These are phyloP conservation scores for Brachionus angularis DNA, from an alignment of 1,140 invertebrate species.

Conservation along the genomic window DNA sequence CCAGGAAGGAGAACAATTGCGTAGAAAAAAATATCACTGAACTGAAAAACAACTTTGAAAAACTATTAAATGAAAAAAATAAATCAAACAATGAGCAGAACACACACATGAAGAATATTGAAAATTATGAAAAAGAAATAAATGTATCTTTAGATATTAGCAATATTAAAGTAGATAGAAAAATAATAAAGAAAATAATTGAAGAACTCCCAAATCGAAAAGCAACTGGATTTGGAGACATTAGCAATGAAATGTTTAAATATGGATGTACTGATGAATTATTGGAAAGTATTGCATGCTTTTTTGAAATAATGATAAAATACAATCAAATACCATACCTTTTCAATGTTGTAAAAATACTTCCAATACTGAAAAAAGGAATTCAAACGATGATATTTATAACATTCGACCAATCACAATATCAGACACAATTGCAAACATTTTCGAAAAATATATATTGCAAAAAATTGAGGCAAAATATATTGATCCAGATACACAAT, in stretches of 20 bases:
- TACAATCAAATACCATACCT: neutral
- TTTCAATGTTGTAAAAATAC: conserved; percentile 20
- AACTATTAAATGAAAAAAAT: conserved; percentile 3
- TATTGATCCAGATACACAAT: neutral
- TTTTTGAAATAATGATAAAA: conserved; percentile 24
- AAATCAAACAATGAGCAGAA: neutral
- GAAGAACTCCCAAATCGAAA: conserved; percentile 19
- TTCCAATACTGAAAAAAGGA: neutral
- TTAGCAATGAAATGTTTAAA: conserved; percentile 27
- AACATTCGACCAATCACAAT: conserved; percentile 18
- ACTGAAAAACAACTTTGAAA: conserved; percentile 5
- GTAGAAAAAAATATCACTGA: neutral
- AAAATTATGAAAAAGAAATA: conserved; percentile 7
- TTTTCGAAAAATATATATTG: conserved; percentile 9
- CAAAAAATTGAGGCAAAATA: neutral
- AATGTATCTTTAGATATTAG: neutral
- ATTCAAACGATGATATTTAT: neutral
- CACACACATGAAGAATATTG: neutral
- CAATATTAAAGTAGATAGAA: neutral
- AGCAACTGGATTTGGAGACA: neutral
- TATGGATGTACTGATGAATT: conserved; percentile 26
- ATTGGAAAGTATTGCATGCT: neutral
- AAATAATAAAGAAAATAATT: conserved; percentile 34
- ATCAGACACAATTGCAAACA: conserved; percentile 25
- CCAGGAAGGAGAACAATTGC: neutral